phyloP scores from a whole-genome alignment of 2,888 invertebrate species.

The Metopia argyrocephala region DNA sequence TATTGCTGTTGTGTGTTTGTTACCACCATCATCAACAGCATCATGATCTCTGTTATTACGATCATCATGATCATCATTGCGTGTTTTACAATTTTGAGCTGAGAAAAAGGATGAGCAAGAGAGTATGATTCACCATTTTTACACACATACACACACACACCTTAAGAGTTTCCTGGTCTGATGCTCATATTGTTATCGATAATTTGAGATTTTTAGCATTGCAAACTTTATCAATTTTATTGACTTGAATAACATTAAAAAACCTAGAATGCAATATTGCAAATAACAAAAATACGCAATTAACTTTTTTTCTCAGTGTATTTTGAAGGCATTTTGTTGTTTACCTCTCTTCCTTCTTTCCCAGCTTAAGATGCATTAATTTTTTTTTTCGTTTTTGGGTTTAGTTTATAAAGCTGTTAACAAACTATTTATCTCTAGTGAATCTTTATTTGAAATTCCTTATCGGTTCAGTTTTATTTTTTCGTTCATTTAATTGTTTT shows the following conservation, averaged over 20 bases:
- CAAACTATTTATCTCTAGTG: slow-evolving; percentile 73
- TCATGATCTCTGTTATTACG: slow-evolving; percentile 4
- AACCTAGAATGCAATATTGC: no score
- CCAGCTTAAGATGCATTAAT: no score
- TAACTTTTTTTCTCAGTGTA: background rate
- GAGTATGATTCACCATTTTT: slow-evolving; percentile 63
- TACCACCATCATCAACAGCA: slow-evolving; percentile 10
- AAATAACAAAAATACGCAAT: no score
- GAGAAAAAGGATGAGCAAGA: background rate
- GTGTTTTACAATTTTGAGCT: slow-evolving; percentile 55
- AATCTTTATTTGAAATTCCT: slow-evolving; percentile 73
- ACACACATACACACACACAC: slow-evolving; percentile 52
- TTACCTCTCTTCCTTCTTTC: background rate
- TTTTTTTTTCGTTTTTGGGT: no score
- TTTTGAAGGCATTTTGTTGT: background rate
- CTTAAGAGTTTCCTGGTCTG: slow-evolving; percentile 51
- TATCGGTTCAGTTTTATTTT: slow-evolving; percentile 65
- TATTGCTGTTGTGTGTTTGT: background rate
- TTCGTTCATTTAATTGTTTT: background rate
- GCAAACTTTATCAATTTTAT: slow-evolving; percentile 74
- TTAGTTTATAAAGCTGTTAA: slow-evolving; percentile 75
- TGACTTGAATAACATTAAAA: slow-evolving; percentile 52
- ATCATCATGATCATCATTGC: slow-evolving; percentile 45
- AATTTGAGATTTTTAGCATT: slow-evolving; percentile 52
- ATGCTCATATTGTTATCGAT: slow-evolving; percentile 39